These are phyloP conservation scores for Parapristionchus giblindavisi DNA, from an alignment of 2,888 invertebrate genomes.

Conservation along the genomic window DNA sequence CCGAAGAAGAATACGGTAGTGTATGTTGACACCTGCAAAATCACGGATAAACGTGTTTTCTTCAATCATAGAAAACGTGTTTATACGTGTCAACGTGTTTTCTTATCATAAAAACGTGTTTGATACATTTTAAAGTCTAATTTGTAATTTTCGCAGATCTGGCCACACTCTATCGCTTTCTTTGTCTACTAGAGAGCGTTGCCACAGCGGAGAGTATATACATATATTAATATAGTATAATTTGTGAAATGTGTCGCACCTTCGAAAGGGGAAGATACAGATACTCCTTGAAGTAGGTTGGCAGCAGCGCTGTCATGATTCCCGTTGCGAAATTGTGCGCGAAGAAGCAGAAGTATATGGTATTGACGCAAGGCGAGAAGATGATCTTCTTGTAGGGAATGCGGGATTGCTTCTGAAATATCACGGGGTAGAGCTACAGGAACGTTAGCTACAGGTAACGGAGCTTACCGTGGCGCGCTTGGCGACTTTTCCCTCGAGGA, in stretches of 20 bases:
- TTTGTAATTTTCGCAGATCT: too few species aligned
- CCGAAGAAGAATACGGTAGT: constrained; percentile 7
- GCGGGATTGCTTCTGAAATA: background rate
- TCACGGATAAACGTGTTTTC: too few species aligned
- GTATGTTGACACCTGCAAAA: constrained; percentile 1
- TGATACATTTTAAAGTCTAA: too few species aligned
- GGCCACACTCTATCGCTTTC: too few species aligned
- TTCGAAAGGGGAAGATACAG: background rate
- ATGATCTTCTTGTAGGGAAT: background rate
- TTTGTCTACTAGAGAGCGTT: too few species aligned
- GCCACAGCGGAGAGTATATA: too few species aligned
- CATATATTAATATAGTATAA: too few species aligned
- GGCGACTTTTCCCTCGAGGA: constrained; percentile 12
- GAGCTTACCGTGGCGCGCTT: background rate
- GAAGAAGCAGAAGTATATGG: constrained; percentile 5
- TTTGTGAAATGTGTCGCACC: background rate
- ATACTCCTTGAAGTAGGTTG: constrained; percentile 29
- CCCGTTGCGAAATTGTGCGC: constrained; percentile 6
- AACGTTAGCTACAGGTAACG: background rate
- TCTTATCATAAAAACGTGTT: too few species aligned
- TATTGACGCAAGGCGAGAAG: background rate
- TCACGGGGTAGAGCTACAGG: background rate
- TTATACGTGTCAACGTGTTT: too few species aligned
- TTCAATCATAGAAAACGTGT: too few species aligned
- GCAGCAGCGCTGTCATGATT: background rate